Conservation (phyloP, 2,888 invertebrate species). For the Dynastes tityus region DNA sequence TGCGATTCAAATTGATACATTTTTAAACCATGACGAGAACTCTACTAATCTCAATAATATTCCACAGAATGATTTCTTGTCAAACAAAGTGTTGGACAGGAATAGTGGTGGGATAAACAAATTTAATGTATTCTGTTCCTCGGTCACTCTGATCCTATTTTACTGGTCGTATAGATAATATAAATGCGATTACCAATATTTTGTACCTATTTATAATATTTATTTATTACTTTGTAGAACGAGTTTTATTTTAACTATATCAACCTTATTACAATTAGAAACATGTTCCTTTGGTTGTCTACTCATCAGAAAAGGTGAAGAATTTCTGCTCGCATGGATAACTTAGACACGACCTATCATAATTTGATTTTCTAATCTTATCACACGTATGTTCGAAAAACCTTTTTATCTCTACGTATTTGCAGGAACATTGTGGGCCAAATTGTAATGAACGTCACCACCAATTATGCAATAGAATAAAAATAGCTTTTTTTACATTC, state of each 20-base stretch:
- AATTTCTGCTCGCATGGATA: no score
- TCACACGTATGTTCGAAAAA: no score
- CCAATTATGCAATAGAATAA: no score
- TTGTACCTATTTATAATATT: conserved; percentile 2
- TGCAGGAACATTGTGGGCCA: no score
- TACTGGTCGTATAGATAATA: not conserved
- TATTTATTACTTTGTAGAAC: not conserved
- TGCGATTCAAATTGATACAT: conserved; percentile 18
- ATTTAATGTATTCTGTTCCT: not conserved
- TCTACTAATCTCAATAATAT: not conserved
- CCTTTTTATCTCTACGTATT: no score
- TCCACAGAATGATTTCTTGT: not conserved
- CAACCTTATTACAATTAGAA: not conserved
- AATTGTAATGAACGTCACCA: no score
- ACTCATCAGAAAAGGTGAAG: not conserved
- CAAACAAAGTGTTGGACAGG: conserved; percentile 25
- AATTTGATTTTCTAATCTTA: no score
- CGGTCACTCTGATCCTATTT: not conserved
- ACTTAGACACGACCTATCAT: no score
- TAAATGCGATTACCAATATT: not conserved
- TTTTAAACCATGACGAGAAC: not conserved
- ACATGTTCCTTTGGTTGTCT: not conserved
- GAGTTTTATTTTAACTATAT: conserved; percentile 4
- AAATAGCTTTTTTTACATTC: no score
- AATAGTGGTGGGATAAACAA: not conserved